Evolutionary conservation across 64 coral and sea anemone genomes (phyloP), one percentile per base, ranked within the genome.

Genomic region (Montipora cactus): DNA sequence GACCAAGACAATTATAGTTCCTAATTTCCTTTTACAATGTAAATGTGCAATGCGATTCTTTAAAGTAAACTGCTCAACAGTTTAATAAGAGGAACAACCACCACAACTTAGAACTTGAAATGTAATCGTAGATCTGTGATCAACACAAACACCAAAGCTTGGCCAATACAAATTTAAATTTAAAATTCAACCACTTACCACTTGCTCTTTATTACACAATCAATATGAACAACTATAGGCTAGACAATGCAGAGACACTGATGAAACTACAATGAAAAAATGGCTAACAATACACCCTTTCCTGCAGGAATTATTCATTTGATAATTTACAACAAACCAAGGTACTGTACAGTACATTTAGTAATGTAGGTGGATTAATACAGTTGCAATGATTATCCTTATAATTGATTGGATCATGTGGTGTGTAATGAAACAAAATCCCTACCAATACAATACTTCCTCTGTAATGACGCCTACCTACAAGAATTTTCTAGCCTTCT

Each of bases 191-290:
- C 14, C 76, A 78, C 4, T 19, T 49, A 78, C 14, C 76, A 78
- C 4, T 19, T 49, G 13, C n/a, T 16, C 44, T 13, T 4, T 77
- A 5, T 44, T 49, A 19, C 14, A 19, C 4, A 13, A 18, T 14
- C 5, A 78, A 19, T 6, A 18, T 47, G 49, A 13, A 51, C 45
- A 78, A 78, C 44, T 50, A 37, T 37, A 37, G 37, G 76, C 47
- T 49, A 78, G 44, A 78, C 76, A 78, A 49, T 76, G 74, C 74
- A 78, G 76, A 78, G 76, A 78, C 76, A 78, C 23, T 76, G 18
- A 37, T 37, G 37, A 71, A 21, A 22, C 44, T 13, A 78, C 46
- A 20, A 49, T 49, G 64, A 77, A 78, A 49, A 4, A 7, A 2
- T 76, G 7, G 23, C 37, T 76, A 4, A 67, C 11, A 67, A 67